phyloP scores from a whole-genome alignment of 2,797 vertebrate species.

The Bradypus variegatus region DNA sequence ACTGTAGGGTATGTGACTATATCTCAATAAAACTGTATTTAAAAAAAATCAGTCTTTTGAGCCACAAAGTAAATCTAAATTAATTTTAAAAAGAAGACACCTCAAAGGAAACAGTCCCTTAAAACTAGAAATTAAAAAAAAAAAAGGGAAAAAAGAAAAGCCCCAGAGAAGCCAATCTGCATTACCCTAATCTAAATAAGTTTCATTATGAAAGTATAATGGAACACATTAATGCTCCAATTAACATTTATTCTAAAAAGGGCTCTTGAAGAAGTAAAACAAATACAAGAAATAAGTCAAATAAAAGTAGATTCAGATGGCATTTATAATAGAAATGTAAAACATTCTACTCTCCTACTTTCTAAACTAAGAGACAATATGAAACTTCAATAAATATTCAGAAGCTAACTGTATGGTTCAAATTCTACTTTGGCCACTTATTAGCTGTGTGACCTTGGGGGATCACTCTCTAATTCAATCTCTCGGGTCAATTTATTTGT shows the following conservation, averaged over 20 bases:
- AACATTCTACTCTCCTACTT: neutral
- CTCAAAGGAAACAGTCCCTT: no score
- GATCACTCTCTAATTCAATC: neutral
- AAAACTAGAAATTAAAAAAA: no score
- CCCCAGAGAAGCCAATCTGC: slow-evolving; percentile 12
- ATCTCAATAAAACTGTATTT: no score
- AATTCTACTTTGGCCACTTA: slow-evolving; percentile 21
- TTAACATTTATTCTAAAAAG: neutral
- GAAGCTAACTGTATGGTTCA: neutral
- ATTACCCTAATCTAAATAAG: neutral
- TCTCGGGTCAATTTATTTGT: neutral
- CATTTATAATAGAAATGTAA: slow-evolving; percentile 27
- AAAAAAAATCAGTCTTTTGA: no score
- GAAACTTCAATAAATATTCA: neutral
- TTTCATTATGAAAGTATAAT: neutral
- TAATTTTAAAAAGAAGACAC: no score
- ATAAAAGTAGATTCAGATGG: slow-evolving; percentile 3
- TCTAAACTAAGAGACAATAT: slow-evolving; percentile 22
- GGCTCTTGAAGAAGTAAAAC: slow-evolving; percentile 42
- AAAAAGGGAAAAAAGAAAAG: neutral
- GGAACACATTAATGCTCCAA: neutral
- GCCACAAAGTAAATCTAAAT: no score
- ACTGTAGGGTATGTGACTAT: no score
- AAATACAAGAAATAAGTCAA: neutral
- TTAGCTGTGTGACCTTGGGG: neutral